These are phyloP conservation scores for Luscinia megarhynchos DNA, from an alignment of 2,797 vertebrate genomes.

Conservation along the genomic window DNA sequence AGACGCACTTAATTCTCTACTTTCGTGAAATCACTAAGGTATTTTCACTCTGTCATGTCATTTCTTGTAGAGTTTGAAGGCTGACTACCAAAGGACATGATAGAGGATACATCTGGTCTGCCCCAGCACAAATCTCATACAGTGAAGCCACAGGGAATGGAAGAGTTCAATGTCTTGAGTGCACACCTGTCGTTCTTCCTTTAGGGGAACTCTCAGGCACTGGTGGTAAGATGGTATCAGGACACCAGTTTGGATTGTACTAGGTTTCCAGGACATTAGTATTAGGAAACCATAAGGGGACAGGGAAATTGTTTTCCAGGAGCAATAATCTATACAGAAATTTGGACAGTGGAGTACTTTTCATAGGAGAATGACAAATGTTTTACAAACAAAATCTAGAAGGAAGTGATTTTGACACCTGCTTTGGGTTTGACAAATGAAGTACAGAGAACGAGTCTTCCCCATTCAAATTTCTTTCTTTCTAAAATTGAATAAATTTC, in stretches of 20 bases:
- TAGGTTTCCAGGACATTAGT: not conserved
- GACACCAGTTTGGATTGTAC: not conserved
- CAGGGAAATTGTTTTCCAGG: not conserved
- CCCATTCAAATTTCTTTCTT: not conserved
- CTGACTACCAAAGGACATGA: not conserved
- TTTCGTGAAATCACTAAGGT: not conserved
- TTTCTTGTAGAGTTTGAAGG: not conserved
- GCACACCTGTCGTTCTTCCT: fast-evolving
- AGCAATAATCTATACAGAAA: not conserved
- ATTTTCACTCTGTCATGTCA: not conserved
- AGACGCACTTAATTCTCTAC: not conserved
- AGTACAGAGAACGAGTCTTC: not conserved
- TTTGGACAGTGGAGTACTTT: not conserved
- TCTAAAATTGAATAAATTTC: not conserved
- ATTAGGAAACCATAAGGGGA: not conserved
- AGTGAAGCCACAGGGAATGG: fast-evolving
- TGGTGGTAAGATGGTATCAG: not conserved
- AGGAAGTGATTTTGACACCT: not conserved
- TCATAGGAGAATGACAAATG: not conserved
- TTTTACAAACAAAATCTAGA: not conserved
- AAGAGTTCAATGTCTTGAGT: not conserved
- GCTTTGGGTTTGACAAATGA: not conserved
- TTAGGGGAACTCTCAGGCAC: not conserved
- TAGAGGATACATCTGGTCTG: not conserved
- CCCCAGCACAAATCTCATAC: not conserved